Percentiles rank a stretch among this genome's conserved stretches.
phyloP scores from a whole-genome alignment of 2,113 vertebrate species.

The Bucco capensis region DNA sequence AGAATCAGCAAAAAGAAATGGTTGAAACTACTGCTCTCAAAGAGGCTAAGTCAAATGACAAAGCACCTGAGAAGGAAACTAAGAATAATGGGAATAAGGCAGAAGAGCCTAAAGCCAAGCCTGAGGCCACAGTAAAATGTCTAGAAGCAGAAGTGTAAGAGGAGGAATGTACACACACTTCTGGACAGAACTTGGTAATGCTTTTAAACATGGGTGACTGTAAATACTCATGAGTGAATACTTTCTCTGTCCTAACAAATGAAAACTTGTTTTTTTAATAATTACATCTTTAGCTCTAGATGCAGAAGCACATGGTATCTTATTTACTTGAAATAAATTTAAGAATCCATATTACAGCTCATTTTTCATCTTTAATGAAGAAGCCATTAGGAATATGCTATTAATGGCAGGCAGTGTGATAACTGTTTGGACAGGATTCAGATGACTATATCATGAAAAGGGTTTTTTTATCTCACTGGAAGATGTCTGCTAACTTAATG shows the following conservation, averaged over 20 bases:
- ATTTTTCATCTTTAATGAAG: background rate
- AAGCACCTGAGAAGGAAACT: conserved; percentile 59
- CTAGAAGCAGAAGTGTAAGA: conserved; percentile 79
- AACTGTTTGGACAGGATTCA: background rate
- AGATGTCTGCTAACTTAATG: background rate
- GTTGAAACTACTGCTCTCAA: conserved; percentile 78
- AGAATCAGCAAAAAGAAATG: conserved; percentile 72
- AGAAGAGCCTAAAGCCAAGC: conserved; percentile 61
- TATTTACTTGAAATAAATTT: conserved; percentile 4
- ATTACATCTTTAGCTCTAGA: background rate
- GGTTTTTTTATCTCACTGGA: background rate
- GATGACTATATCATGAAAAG: background rate
- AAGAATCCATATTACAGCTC: background rate
- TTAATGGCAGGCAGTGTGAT: background rate
- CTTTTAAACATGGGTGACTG: conserved; percentile 22
- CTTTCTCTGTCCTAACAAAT: background rate
- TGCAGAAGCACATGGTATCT: background rate
- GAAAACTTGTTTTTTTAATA: background rate
- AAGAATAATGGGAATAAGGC: conserved; percentile 59
- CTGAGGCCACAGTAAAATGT: conserved; percentile 64
- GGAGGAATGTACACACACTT: background rate
- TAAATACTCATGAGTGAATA: conserved; percentile 5
- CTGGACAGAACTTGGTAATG: background rate
- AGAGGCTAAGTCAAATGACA: conserved; percentile 60
- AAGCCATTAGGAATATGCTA: background rate